These are phyloP conservation scores for Oreortyx pictus DNA, from an alignment of 2,797 vertebrate species.

Conservation along the genomic window DNA sequence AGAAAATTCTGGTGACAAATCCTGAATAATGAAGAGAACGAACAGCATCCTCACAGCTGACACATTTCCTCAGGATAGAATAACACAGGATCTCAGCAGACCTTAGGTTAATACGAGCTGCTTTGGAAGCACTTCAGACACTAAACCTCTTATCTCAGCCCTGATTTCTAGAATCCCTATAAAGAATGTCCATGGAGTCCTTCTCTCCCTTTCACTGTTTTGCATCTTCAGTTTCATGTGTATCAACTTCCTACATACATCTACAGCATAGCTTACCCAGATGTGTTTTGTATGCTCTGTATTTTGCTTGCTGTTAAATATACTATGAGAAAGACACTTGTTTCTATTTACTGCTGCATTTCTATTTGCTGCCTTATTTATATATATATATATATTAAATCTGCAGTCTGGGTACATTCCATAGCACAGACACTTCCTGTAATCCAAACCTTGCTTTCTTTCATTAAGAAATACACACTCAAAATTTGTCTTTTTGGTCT, in stretches of 20 bases:
- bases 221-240: not conserved
- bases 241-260: not conserved
- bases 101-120: not conserved
- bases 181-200: not conserved
- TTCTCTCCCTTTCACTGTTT: not conserved
- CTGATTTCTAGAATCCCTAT: not conserved
- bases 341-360: not conserved
- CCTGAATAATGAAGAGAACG: not conserved
- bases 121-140: not conserved
- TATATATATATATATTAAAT: not conserved
- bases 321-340: not conserved
- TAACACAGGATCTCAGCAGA: not conserved
- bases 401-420: not conserved
- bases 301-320: not conserved
- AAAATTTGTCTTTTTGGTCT: not conserved
- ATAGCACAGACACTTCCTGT: too few species aligned
- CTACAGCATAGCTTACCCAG: not conserved
- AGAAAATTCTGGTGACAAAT: not conserved
- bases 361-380: not conserved
- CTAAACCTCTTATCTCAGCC: not conserved
- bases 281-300: accelerated
- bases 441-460: not conserved
- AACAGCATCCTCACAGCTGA: not conserved
- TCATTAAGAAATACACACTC: not conserved
- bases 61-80: not conserved